Conservation (phyloP, 30 jellyfish, hydroid and myxozoan species). For the Cassiopea andromeda region DNA sequence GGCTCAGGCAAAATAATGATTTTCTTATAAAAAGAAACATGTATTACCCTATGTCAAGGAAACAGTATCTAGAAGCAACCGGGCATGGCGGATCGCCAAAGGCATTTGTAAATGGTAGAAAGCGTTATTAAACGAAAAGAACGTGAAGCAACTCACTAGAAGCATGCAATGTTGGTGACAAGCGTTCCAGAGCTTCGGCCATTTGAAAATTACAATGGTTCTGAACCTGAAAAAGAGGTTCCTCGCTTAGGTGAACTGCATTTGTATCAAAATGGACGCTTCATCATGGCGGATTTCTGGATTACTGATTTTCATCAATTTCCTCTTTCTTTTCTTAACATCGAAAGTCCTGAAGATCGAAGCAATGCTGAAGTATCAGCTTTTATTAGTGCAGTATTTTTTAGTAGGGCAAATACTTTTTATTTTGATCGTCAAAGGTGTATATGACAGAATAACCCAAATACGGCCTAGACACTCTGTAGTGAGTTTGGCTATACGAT, state of each 20-base stretch:
- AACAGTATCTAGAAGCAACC: no score
- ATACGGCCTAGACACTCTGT: conserved; percentile 46
- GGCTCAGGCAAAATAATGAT: no score
- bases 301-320: conserved; percentile 16
- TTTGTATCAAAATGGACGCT: not conserved
- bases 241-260: not conserved
- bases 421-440: conserved; percentile 16
- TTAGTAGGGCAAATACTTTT: conserved; percentile 38
- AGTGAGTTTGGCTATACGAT: conserved; percentile 36
- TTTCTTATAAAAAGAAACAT: no score
- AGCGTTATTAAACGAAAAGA: no score
- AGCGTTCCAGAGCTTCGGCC: no score
- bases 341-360: conserved; percentile 36
- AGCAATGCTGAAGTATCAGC: conserved; percentile 22
- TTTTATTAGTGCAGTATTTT: conserved; percentile 31
- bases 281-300: conserved; percentile 37
- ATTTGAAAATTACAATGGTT: no score
- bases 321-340: conserved; percentile 17
- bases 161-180: no score
- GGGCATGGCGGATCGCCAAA: no score
- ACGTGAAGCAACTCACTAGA: no score
- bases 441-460: conserved; percentile 24
- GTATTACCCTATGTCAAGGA: no score
- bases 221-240: no score
- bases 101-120: no score